Conservation (phyloP, 1,140 invertebrate species). For the Andricus grossulariae region DNA sequence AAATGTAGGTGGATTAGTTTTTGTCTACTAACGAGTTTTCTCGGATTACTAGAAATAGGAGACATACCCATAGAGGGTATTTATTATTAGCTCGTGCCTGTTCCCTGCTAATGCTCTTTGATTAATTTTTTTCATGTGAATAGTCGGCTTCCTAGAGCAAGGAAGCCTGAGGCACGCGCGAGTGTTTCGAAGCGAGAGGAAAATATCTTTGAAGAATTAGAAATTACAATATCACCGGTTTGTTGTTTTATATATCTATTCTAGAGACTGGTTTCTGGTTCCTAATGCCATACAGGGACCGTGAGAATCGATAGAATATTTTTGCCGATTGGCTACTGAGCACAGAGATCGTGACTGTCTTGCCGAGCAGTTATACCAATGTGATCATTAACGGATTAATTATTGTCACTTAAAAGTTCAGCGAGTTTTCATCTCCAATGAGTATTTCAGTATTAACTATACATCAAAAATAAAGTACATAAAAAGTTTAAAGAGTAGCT, state of each 20-base stretch:
- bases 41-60: background rate
- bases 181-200: background rate
- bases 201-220: background rate
- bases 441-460: background rate
- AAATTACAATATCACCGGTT: conserved; percentile 24
- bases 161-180: conserved; percentile 7
- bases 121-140: background rate
- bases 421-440: background rate
- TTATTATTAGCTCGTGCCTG: conserved; percentile 20
- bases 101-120: background rate
- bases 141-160: background rate
- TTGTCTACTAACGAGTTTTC: background rate
- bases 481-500: background rate
- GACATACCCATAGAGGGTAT: background rate
- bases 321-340: conserved; percentile 39
- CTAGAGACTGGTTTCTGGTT: background rate
- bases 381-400: conserved; percentile 52
- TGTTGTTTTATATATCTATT: background rate
- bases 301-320: conserved; percentile 55
- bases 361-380: conserved; percentile 28
- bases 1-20: background rate
- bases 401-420: conserved; percentile 28
- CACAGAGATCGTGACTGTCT: conserved; percentile 45
- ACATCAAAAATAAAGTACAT: background rate
- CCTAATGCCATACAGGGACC: conserved; percentile 40